Percentiles rank a stretch among this genome's conserved stretches.
Conservation (phyloP, 2,888 invertebrate species). For the Rhagonycha lutea region DNA sequence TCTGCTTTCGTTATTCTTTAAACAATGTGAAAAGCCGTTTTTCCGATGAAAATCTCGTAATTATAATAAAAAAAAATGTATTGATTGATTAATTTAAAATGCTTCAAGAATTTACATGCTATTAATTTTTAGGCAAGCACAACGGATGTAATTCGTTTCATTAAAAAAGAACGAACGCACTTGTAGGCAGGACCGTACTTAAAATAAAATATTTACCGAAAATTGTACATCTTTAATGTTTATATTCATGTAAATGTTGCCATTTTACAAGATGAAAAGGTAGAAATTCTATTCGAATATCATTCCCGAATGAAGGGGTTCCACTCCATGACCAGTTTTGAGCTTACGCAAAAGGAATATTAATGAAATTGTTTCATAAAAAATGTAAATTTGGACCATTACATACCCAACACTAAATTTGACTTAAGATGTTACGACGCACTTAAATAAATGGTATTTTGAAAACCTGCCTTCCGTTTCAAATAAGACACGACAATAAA, state of each 20-base stretch:
- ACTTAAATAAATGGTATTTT: neutral
- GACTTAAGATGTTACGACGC: neutral
- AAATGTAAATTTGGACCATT: neutral
- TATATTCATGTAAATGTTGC: neutral
- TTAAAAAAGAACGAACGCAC: neutral
- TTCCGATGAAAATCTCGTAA: neutral
- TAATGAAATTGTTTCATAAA: neutral
- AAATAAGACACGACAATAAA: neutral
- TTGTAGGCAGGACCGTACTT: neutral
- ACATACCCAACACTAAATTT: neutral
- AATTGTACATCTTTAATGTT: neutral
- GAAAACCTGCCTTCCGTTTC: neutral
- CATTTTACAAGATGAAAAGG: neutral
- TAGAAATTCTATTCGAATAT: neutral
- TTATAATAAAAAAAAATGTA: neutral
- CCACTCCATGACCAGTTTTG: neutral
- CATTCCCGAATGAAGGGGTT: neutral
- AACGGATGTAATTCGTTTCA: neutral
- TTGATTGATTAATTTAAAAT: neutral
- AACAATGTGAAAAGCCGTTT: neutral
- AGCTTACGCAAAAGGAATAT: neutral
- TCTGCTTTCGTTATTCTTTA: neutral
- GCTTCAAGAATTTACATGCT: neutral
- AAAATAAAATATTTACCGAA: neutral
- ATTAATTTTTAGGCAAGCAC: neutral